Conservation (phyloP, 2,888 invertebrate species). For the Pollenia angustigena region DNA sequence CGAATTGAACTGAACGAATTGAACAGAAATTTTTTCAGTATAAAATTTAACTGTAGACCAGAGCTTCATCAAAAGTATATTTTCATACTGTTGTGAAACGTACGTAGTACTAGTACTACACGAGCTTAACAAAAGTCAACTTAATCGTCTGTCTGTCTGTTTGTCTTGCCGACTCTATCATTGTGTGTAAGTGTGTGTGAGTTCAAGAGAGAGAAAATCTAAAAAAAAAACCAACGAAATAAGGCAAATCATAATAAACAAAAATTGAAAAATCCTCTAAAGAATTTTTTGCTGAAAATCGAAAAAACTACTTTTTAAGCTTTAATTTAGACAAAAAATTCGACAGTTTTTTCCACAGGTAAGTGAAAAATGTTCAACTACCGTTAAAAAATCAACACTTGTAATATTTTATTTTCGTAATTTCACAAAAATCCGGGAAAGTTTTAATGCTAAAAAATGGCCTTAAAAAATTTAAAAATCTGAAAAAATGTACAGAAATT, state of each 20-base stretch:
- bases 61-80: slow-evolving; percentile 57
- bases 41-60: slow-evolving; percentile 64
- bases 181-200: not conserved
- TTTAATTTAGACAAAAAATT: slow-evolving; percentile 73
- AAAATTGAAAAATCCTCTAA: slow-evolving; percentile 54
- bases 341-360: slow-evolving; percentile 75
- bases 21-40: slow-evolving; percentile 52
- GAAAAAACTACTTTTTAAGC: slow-evolving; percentile 73
- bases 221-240: slow-evolving; percentile 37
- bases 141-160: slow-evolving; percentile 1
- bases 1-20: slow-evolving; percentile 46
- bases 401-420: slow-evolving; percentile 77
- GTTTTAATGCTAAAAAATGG: slow-evolving; percentile 76
- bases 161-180: not conserved
- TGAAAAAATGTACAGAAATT: slow-evolving; percentile 73
- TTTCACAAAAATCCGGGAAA: slow-evolving; percentile 76
- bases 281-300: slow-evolving; percentile 58
- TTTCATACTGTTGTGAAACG: slow-evolving; percentile 66
- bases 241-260: slow-evolving; percentile 67
- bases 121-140: slow-evolving; percentile 47
- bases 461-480: slow-evolving; percentile 55
- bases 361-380: slow-evolving; percentile 78
- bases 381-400: slow-evolving; percentile 74
- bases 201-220: slow-evolving; percentile 13
- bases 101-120: slow-evolving; percentile 57